Base-by-base conservation (phyloP, 2,113 vertebrate species). In the Rhinopomastus cyanomelas region DNA sequence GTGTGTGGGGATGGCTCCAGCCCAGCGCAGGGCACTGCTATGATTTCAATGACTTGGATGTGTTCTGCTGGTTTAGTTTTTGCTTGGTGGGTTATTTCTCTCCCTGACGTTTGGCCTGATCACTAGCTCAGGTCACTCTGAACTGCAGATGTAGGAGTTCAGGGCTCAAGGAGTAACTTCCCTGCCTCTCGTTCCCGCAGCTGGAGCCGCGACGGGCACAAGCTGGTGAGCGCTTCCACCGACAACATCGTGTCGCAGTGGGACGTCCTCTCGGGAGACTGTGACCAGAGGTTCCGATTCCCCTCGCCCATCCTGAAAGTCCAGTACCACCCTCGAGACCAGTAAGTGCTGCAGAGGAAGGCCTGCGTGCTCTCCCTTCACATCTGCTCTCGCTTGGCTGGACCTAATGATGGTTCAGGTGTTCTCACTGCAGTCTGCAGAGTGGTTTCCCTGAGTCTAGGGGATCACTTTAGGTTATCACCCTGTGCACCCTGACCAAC, bases 171-270 rank as follows among this genome's bases (percentile, higher is more conserved):
- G 18, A 64, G n/a, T 30, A 23, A 49, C 39, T 34, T 7, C 9
- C 1, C 34, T 74, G 15, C 12, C 6, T 82, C 6, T 84, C 42
- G 5, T 75, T 53, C 69, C 44, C 80, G 8, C 88, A 99, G 99
- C 94, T 99, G 99, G 99, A 99, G 99, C 96, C 97, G 99, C 97
- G 99, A 99, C 17, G 99, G 99, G 10, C 99, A 99, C 97, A 99
- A 99, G 52, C 97, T 99, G 75, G 99, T 99, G 69, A 99, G 99
- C 6, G 99, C 99, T 14, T 99, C 99, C 32, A 99, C 99, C 0
- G 99, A 99, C 83, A 99, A 99, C 97, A 99, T 99, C 4, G 99
- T 99, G 51, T 99, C 99, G 0, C 98, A 99, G 94, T 99, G 99
- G 99, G 99, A 99, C 15, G 99, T 99, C 65, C 98, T 99, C 52